phyloP scores from a whole-genome alignment of 2,888 invertebrate species.

The Caenorhabditis parvicauda region DNA sequence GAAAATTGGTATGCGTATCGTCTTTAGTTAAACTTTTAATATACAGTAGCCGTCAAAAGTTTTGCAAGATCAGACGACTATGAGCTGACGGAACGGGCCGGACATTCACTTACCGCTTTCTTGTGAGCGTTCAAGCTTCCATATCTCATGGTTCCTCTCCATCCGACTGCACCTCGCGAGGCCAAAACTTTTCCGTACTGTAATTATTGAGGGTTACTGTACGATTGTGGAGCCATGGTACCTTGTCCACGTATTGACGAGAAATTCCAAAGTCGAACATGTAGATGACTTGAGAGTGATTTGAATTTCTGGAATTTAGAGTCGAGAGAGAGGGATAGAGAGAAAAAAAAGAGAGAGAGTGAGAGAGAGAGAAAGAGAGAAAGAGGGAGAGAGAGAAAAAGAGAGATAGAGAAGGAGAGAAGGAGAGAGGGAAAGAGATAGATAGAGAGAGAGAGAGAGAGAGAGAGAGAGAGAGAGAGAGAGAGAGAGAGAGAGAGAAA shows the following conservation, averaged over 20 bases:
- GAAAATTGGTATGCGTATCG: not conserved
- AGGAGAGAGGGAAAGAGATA: conserved; percentile 2
- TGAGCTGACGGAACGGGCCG: too few species aligned
- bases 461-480: conserved; percentile 5
- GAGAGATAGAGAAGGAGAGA: conserved; percentile 6
- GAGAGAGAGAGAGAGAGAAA: conserved; percentile 6
- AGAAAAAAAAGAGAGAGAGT: conserved; percentile 4
- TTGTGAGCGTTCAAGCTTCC: conserved; percentile 44
- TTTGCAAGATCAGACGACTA: too few species aligned
- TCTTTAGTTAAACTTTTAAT: too few species aligned
- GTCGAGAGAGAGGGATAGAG: not conserved
- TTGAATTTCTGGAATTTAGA: not conserved
- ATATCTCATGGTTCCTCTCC: conserved; percentile 49
- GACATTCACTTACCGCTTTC: too few species aligned
- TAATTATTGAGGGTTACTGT: too few species aligned
- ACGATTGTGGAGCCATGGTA: too few species aligned
- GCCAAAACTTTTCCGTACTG: too few species aligned
- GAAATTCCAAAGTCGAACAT: conserved; percentile 5
- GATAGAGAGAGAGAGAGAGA: conserved; percentile 4
- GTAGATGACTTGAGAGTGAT: conserved; percentile 3
- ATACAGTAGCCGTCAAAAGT: too few species aligned
- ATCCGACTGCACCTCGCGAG: conserved; percentile 45
- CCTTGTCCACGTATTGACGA: conserved; percentile 8
- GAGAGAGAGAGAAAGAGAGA: conserved; percentile 4
- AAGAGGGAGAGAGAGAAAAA: not conserved